phyloP scores from a whole-genome alignment of 2,888 invertebrate genomes.

The Cryptops parisi region DNA sequence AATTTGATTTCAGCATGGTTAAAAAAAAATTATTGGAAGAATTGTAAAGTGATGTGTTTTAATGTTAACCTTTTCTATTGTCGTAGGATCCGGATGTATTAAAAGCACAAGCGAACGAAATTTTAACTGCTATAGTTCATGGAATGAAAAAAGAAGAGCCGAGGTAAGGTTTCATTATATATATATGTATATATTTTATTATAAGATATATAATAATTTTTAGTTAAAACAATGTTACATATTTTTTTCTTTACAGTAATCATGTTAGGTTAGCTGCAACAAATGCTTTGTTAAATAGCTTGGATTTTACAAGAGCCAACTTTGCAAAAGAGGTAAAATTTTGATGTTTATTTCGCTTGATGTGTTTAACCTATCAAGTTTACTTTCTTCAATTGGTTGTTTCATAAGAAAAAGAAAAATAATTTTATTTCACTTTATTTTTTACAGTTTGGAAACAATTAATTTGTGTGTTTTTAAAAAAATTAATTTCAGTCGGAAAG shows the following conservation, averaged over 20 bases:
- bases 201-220: conserved; percentile 6
- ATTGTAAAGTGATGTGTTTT: too few relatives aligned
- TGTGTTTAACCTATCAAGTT: too few relatives aligned
- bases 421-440: background rate
- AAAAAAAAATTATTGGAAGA: too few relatives aligned
- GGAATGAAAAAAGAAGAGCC: conserved; percentile 93
- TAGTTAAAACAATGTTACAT: background rate
- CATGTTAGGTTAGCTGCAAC: conserved; percentile 94
- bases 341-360: too few relatives aligned
- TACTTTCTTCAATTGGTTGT: too few relatives aligned
- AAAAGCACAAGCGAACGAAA: conserved; percentile 82
- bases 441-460: background rate
- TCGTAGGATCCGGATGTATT: conserved; percentile 65
- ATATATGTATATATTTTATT: conserved; percentile 9
- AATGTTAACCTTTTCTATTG: too few relatives aligned
- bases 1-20: too few relatives aligned
- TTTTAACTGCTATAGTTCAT: conserved; percentile 95
- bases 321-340: conserved; percentile 83
- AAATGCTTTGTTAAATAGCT: conserved; percentile 85
- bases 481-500: conserved; percentile 64
- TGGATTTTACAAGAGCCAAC: conserved; percentile 97
- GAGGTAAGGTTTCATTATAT: conserved; percentile 31
- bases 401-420: too few relatives aligned
- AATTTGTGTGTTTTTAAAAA: background rate
- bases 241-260: conserved; percentile 39